Evolutionary conservation across 2,113 vertebrate species (phyloP).

Genomic region (Eptesicus fuscus): DNA sequence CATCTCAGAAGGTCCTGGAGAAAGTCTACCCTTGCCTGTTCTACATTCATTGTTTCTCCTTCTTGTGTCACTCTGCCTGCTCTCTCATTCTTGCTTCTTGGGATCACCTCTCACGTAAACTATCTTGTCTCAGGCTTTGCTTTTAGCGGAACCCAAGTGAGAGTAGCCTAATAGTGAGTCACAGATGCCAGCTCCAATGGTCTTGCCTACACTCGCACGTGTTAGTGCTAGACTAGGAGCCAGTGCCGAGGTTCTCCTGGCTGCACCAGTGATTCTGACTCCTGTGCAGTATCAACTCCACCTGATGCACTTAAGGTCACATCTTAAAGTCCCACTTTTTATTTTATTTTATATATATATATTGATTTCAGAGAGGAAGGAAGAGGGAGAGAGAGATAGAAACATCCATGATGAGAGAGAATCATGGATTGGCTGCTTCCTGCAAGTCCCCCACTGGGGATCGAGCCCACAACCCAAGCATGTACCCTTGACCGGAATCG

Average conservation of each 20-base stretch:
- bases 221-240: not conserved
- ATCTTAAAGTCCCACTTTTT: not conserved
- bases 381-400: no score
- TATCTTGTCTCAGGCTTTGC: not conserved
- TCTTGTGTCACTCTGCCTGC: not conserved
- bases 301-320: not conserved
- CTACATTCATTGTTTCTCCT: not conserved
- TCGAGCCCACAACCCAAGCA: no score
- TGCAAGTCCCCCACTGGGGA: no score
- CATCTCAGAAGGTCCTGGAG: not conserved
- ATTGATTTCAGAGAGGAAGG: no score
- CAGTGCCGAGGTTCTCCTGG: not conserved
- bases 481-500: no score
- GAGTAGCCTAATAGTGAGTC: not conserved
- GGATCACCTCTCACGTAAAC: not conserved
- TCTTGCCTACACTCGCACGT: not conserved
- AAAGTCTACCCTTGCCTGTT: not conserved
- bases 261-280: not conserved
- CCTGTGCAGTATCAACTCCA: rapidly evolving
- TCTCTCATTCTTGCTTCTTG: not conserved
- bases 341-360: no score
- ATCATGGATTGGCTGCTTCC: no score
- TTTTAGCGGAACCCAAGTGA: not conserved
- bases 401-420: no score
- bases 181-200: not conserved